Percentiles rank a stretch among this genome's conserved stretches.
Evolutionary conservation across 2,888 invertebrate genomes (phyloP).

Genomic region (Emmelina monodactyla): DNA sequence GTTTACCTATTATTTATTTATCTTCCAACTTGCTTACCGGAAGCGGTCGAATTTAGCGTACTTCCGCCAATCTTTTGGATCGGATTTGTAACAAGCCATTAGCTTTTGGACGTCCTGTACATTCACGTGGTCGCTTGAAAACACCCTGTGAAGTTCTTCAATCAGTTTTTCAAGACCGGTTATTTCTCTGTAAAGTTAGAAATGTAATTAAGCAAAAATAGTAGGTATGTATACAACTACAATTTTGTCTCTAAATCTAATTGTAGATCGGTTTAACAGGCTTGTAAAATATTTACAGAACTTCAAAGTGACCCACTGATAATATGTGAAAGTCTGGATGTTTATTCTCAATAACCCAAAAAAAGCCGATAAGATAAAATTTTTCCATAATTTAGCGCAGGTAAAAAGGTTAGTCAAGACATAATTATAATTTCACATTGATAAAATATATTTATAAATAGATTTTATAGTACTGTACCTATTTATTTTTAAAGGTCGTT

Average conservation of each 20-base stretch:
- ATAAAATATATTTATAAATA: too few relatives aligned
- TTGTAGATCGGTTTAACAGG: not conserved
- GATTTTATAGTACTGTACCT: too few relatives aligned
- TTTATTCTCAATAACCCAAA: not conserved
- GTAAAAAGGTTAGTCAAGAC: too few relatives aligned
- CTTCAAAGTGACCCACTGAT: not conserved
- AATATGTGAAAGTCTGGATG: not conserved
- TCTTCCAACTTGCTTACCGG: too few relatives aligned
- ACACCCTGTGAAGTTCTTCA: constrained; percentile 76
- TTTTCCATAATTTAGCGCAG: not conserved
- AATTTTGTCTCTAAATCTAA: not conserved
- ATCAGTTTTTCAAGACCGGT: constrained; percentile 69
- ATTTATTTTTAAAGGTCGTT: constrained; percentile 41
- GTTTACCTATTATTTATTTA: too few relatives aligned
- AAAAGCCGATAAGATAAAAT: not conserved
- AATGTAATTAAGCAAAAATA: not conserved
- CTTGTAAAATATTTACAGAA: not conserved
- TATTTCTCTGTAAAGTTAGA: constrained; percentile 37
- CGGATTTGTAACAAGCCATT: constrained; percentile 81
- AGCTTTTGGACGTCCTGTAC: constrained; percentile 88
- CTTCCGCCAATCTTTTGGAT: constrained; percentile 90
- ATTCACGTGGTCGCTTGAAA: constrained; percentile 83
- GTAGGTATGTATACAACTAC: too few relatives aligned
- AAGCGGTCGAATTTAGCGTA: constrained; percentile 94
- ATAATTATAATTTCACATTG: too few relatives aligned